These are phyloP conservation scores for Scaptodrosophila lebanonensis DNA, from an alignment of 1,140 invertebrate species.

Conservation along the genomic window DNA sequence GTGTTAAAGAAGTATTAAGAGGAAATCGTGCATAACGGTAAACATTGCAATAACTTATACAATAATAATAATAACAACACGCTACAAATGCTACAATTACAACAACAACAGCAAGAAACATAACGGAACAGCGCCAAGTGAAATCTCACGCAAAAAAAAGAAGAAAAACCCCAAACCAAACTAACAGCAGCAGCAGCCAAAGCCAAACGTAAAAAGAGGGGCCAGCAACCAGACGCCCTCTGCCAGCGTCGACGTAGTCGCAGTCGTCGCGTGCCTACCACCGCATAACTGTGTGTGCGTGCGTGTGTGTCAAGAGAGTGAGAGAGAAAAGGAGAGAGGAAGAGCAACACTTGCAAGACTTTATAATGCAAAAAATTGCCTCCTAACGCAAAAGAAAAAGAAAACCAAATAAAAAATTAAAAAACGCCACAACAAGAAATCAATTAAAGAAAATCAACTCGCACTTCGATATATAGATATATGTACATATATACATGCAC, in stretches of 20 bases:
- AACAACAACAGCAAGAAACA: not conserved
- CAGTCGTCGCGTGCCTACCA: not conserved
- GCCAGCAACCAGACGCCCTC: too few relatives aligned
- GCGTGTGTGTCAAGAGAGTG: constrained; percentile 13
- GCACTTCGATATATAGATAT: not conserved
- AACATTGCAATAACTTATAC: constrained; percentile 10
- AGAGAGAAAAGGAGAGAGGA: not conserved
- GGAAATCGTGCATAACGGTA: constrained; percentile 28
- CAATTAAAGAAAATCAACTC: constrained; percentile 2
- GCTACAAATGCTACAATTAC: too few relatives aligned
- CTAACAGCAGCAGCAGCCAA: constrained; percentile 10
- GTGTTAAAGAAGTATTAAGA: constrained; percentile 13
- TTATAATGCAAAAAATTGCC: constrained; percentile 6
- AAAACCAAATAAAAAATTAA: not conserved
- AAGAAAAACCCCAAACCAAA: constrained; percentile 13
- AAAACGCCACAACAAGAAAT: constrained; percentile 3
- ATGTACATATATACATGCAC: constrained; percentile 10
- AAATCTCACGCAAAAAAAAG: constrained; percentile 60
- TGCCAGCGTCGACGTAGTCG: too few relatives aligned
- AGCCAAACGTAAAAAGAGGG: constrained; percentile 29
- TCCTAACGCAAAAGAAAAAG: constrained; percentile 13
- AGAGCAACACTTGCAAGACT: not conserved
- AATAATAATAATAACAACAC: too few relatives aligned
- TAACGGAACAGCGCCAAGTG: constrained; percentile 35
- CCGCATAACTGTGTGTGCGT: not conserved